These are phyloP conservation scores for Hydrocynus forskahlii DNA, from an alignment of 2,797 vertebrate species.

Conservation along the genomic window DNA sequence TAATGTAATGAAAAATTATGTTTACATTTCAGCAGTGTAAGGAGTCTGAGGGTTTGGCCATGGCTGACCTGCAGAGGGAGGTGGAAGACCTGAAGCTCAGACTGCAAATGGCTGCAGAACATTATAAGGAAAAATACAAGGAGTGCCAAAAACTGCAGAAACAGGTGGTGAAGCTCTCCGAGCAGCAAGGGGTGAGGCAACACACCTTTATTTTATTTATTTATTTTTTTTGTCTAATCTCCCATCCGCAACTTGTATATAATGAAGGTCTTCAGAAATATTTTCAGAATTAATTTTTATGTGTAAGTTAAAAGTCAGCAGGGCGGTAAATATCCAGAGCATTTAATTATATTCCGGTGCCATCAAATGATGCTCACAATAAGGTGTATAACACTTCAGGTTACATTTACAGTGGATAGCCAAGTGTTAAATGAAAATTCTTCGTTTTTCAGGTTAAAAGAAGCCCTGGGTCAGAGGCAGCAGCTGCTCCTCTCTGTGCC, in stretches of 20 bases:
- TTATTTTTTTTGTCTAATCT: background rate
- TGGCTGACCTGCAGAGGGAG: conserved; percentile 92
- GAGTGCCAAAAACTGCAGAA: conserved; percentile 97
- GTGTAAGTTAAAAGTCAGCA: background rate
- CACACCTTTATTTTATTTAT: background rate
- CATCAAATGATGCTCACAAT: no score
- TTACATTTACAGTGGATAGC: no score
- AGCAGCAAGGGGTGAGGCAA: conserved; percentile 87
- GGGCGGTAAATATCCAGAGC: background rate
- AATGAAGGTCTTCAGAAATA: background rate
- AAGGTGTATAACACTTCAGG: no score
- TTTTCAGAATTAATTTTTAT: background rate
- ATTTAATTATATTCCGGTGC: no score
- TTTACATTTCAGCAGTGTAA: conserved; percentile 67
- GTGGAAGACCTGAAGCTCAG: conserved; percentile 97
- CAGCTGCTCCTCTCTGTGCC: conserved; percentile 76
- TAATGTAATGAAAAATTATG: background rate
- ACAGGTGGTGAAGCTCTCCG: conserved; percentile 89
- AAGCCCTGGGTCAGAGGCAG: conserved; percentile 79
- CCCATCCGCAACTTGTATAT: background rate
- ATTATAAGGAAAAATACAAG: conserved; percentile 99
- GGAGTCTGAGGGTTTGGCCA: conserved; percentile 65
- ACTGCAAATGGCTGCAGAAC: conserved; percentile 97
- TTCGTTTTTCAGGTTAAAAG: conserved; percentile 69
- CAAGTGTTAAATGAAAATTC: background rate